phyloP scores from a whole-genome alignment of 2,113 vertebrate genomes.

The Sprattus sprattus region DNA sequence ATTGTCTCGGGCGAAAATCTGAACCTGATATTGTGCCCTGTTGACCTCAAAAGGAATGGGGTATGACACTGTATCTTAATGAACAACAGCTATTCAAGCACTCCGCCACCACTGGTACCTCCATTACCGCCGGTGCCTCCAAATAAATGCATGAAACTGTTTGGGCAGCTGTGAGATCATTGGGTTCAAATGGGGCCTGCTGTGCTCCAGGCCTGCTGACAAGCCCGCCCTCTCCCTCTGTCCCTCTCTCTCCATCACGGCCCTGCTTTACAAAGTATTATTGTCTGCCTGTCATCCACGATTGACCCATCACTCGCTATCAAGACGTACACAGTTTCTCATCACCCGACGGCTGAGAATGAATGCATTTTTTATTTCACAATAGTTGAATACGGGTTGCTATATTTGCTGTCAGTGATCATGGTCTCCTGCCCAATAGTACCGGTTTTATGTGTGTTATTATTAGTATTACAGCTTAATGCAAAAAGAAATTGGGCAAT shows the following conservation, averaged over 20 bases:
- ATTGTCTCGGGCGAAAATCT: background rate
- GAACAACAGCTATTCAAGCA: slow-evolving; percentile 26
- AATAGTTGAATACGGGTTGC: background rate
- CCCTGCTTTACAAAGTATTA: slow-evolving; percentile 28
- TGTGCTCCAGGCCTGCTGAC: slow-evolving; percentile 34
- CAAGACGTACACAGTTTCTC: background rate
- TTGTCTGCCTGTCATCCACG: slow-evolving; percentile 22
- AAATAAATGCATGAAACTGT: slow-evolving; percentile 33
- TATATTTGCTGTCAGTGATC: background rate
- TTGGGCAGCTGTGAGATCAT: slow-evolving; percentile 37
- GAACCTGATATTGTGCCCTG: background rate
- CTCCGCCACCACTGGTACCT: slow-evolving; percentile 1
- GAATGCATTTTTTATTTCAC: background rate
- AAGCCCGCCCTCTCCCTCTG: slow-evolving; percentile 10
- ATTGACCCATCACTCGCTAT: slow-evolving; percentile 15
- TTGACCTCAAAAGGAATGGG: slow-evolving; percentile 15
- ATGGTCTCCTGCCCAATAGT: background rate
- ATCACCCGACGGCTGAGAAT: background rate
- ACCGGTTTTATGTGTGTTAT: background rate
- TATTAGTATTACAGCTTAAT: background rate
- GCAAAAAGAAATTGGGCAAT: background rate
- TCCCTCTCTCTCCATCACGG: slow-evolving; percentile 10
- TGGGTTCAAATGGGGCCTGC: slow-evolving; percentile 36
- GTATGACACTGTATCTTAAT: slow-evolving; percentile 1
- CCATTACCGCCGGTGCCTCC: slow-evolving; percentile 23